Evolutionary conservation across 2,113 vertebrate genomes (phyloP).

Genomic region (Clupea harengus): DNA sequence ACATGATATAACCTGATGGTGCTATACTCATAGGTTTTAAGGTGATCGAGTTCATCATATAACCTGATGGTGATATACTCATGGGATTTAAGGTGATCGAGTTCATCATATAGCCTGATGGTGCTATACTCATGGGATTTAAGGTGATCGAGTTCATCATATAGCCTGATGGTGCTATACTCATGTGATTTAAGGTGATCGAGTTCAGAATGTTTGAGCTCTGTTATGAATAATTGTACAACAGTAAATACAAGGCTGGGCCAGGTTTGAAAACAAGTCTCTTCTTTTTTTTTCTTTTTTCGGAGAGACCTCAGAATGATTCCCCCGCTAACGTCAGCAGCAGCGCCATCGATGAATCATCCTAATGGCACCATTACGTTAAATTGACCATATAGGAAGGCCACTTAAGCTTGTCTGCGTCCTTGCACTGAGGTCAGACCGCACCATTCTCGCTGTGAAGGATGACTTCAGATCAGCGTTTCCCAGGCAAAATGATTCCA

Average conservation of each 20-base stretch:
- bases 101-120: neutral
- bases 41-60: too few relatives aligned
- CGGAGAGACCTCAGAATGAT: conserved; percentile 75
- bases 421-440: conserved; percentile 47
- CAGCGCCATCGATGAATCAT: conserved; percentile 78
- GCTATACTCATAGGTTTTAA: neutral
- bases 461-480: conserved; percentile 18
- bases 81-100: too few relatives aligned
- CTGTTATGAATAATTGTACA: conserved; percentile 30
- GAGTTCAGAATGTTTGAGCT: neutral
- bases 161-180: neutral
- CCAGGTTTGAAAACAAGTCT: conserved; percentile 38
- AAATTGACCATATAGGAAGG: conserved; percentile 68
- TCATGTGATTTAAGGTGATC: neutral
- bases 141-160: too few relatives aligned
- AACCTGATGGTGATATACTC: neutral
- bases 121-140: neutral
- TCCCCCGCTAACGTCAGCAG: conserved; percentile 73
- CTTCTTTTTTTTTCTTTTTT: conserved; percentile 68
- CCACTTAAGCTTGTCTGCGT: conserved; percentile 61
- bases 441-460: conserved; percentile 5
- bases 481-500: conserved; percentile 24
- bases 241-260: conserved; percentile 18
- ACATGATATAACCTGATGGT: neutral
- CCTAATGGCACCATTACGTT: conserved; percentile 74